phyloP scores from a whole-genome alignment of 2,797 vertebrate genomes.

The Catharus ustulatus region DNA sequence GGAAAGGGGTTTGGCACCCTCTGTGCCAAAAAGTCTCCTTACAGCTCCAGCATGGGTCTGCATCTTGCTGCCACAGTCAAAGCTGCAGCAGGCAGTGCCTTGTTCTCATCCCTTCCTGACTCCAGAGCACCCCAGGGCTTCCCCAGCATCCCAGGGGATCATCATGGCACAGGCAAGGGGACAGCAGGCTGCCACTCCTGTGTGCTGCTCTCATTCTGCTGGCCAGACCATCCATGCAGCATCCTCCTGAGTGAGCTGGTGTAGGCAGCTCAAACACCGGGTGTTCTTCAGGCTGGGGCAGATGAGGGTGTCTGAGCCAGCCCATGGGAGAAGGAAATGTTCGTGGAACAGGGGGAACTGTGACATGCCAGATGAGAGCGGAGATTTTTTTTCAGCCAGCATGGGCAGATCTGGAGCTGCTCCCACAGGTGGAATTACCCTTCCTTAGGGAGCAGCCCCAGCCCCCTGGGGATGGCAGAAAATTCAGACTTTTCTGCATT shows the following conservation, averaged over 20 bases:
- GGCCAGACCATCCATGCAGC: background rate
- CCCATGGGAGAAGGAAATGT: background rate
- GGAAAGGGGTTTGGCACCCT: background rate
- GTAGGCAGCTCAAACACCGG: background rate
- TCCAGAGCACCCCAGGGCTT: background rate
- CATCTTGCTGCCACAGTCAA: background rate
- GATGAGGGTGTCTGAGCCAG: background rate
- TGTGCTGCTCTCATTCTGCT: background rate
- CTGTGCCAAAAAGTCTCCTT: background rate
- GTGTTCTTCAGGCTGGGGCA: background rate
- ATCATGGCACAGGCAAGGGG: accelerated
- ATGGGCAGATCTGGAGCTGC: background rate
- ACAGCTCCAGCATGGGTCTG: background rate
- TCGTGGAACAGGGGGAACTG: background rate
- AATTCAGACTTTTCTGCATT: slow-evolving; percentile 9
- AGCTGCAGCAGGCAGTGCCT: background rate
- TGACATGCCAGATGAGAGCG: background rate
- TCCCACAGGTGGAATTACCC: background rate
- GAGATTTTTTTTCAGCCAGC: background rate
- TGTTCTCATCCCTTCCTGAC: background rate
- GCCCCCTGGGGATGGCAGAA: background rate
- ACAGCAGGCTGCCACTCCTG: background rate
- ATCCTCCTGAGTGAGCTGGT: background rate
- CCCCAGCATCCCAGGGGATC: accelerated
- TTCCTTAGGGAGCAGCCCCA: background rate